Percentiles rank a stretch among this genome's conserved stretches.
These are phyloP conservation scores for Valencia hispanica DNA, from an alignment of 2,797 vertebrate genomes.

Conservation along the genomic window DNA sequence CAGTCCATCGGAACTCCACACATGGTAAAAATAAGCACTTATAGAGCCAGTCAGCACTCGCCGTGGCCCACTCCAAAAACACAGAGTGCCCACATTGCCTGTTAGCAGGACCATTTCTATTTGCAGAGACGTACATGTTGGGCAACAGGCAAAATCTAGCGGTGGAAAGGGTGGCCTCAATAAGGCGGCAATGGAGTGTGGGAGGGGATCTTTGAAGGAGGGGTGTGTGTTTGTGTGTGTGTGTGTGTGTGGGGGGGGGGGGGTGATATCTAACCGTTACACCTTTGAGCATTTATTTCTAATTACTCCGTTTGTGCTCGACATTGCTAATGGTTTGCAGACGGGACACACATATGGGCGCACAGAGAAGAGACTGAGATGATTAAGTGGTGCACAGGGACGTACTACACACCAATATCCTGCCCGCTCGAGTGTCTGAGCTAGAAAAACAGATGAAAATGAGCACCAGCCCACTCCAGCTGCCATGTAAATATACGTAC, in stretches of 20 bases:
- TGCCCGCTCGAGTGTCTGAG: conserved; percentile 42
- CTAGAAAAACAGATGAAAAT: conserved; percentile 71
- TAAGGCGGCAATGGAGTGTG: conserved; percentile 64
- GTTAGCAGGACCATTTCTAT: conserved; percentile 73
- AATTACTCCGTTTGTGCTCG: conserved; percentile 74
- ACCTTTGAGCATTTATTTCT: conserved; percentile 82
- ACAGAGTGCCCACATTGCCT: conserved; percentile 78
- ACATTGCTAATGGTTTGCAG: conserved; percentile 78
- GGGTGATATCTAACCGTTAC: conserved; percentile 58
- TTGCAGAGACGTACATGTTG: conserved; percentile 70
- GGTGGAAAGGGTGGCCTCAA: conserved; percentile 61
- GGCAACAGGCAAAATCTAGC: conserved; percentile 65
- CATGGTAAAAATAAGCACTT: conserved; percentile 75
- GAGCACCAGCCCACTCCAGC: conserved; percentile 55
- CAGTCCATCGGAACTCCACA: conserved; percentile 64
- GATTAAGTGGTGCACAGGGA: conserved; percentile 60
- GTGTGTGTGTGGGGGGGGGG: background rate
- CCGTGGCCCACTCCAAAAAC: conserved; percentile 70
- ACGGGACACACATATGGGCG: conserved; percentile 58
- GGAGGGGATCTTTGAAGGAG: conserved; percentile 56
- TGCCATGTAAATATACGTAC: conserved; percentile 66
- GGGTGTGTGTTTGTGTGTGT: too few species aligned
- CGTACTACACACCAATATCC: conserved; percentile 52
- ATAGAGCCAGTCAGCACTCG: conserved; percentile 73
- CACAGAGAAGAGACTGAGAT: conserved; percentile 46